Evolutionary conservation across 1,140 invertebrate genomes (phyloP), one percentile per base, ranked within the genome.

Genomic region (Drosophila lacertosa): DNA sequence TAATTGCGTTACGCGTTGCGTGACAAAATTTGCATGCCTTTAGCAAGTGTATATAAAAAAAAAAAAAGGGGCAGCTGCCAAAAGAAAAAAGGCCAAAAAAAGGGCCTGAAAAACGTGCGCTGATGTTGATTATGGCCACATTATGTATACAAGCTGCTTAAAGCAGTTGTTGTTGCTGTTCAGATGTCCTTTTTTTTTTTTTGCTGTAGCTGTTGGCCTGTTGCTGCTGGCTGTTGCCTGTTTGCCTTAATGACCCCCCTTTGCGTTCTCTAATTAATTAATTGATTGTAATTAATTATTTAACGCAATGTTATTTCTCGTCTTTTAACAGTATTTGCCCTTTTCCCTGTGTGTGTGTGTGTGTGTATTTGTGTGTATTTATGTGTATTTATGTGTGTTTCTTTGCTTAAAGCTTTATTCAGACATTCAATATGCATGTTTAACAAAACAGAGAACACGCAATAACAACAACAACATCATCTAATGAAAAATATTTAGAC

Each of bases 251-350:
- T 88, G 77, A 86, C 81, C 70, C 82, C 71, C 74, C 58, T 53
- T 77, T 73, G 70, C 71, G 62, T 57, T 88, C 69, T 74, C 82
- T 86, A 86, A 86, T 86, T 86, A 86, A 86, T 86, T 88, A 86
- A 86, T 86, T 84, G 82, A 88, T 86, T 86, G 82, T 88, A 86
- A 86, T 86, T 86, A 88, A 88, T 86, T 86, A 86, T 88, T 88
- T 88, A 88, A 86, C 82, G 65, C 77, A 81, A 78, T 86, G 82
- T 77, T 75, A 59, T 73, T 73, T 57, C 51, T 58, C 53, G 63
- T 72, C 45, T 59, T 79, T 80, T 78, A 51, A 64, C 64, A 77
- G 62, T 55, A 26, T 11, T 60, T 53, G 20, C n/a, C 45, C 39
- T 51, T 16, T 11, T 26, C 15, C 29, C 13, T 7, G 13, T 53